A percentile compares a stretch with the other conserved stretches of the same genome.
Evolutionary conservation across 1,140 invertebrate genomes (phyloP).

Genomic region (Halictus rubicundus): DNA sequence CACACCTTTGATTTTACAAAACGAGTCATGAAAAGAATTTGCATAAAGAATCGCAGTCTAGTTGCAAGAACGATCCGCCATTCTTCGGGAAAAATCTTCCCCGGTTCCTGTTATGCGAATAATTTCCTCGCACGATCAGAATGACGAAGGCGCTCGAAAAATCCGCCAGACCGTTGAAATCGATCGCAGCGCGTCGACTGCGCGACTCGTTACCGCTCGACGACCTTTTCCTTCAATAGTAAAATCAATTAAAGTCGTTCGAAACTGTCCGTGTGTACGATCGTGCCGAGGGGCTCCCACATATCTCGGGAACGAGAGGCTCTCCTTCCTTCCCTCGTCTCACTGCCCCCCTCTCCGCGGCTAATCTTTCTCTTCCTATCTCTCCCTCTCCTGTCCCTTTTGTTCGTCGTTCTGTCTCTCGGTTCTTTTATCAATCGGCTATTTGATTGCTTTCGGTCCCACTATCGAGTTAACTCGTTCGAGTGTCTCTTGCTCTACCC

Average conservation of each 20-base stretch:
- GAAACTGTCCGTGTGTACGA: constrained; percentile 65
- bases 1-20: too few species aligned
- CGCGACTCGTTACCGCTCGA: background rate
- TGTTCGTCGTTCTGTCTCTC: constrained; percentile 16
- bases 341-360: background rate
- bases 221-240: constrained; percentile 31
- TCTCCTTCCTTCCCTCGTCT: constrained; percentile 12
- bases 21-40: too few species aligned
- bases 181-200: background rate
- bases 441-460: constrained; percentile 58
- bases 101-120: too few species aligned
- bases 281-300: constrained; percentile 61
- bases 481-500: background rate
- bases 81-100: too few species aligned
- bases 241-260: constrained; percentile 65
- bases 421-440: constrained; percentile 50
- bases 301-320: constrained; percentile 53
- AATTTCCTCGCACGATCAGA: too few species aligned
- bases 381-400: background rate
- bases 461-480: constrained; percentile 34
- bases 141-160: background rate
- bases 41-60: too few species aligned
- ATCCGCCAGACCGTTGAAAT: background rate
- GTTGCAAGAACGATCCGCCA: too few species aligned
- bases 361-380: background rate